Evolutionary conservation across 2,113 vertebrate species (phyloP).

Genomic region (Rhadina sibilatrix): DNA sequence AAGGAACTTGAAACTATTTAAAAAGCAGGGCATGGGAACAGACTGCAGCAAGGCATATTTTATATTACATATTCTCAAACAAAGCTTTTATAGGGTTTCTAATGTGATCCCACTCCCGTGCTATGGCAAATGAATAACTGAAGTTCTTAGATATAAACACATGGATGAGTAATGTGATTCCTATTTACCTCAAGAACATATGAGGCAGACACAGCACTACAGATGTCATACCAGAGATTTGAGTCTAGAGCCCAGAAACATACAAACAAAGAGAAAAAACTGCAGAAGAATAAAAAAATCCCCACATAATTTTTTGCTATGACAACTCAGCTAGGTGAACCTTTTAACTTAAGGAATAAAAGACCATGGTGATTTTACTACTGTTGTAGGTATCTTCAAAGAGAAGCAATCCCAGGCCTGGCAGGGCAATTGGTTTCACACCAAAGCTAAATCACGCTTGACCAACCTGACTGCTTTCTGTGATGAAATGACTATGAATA

Average conservation of each 20-base stretch:
- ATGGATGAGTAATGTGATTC: not conserved
- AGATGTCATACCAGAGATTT: not conserved
- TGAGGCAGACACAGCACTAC: not conserved
- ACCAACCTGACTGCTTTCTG: not conserved
- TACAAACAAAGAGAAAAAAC: not conserved
- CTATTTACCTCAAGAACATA: not conserved
- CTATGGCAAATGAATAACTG: not conserved
- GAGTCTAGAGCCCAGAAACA: not conserved
- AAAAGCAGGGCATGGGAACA: not conserved
- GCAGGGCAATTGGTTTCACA: not conserved
- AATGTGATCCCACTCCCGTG: not conserved
- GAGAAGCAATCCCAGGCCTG: not conserved
- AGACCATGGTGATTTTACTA: not conserved
- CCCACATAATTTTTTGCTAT: not conserved
- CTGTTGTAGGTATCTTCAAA: not conserved
- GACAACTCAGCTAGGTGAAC: not conserved
- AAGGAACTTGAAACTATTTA: not conserved
- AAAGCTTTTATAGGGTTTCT: not conserved
- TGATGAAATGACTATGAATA: not conserved
- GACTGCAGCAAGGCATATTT: not conserved
- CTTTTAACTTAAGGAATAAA: not conserved
- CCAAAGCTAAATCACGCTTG: not conserved
- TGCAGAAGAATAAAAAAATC: not conserved
- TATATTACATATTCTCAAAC: not conserved
- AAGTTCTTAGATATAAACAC: not conserved